phyloP scores from a whole-genome alignment of 2,888 invertebrate species.

The Melipona beecheii region DNA sequence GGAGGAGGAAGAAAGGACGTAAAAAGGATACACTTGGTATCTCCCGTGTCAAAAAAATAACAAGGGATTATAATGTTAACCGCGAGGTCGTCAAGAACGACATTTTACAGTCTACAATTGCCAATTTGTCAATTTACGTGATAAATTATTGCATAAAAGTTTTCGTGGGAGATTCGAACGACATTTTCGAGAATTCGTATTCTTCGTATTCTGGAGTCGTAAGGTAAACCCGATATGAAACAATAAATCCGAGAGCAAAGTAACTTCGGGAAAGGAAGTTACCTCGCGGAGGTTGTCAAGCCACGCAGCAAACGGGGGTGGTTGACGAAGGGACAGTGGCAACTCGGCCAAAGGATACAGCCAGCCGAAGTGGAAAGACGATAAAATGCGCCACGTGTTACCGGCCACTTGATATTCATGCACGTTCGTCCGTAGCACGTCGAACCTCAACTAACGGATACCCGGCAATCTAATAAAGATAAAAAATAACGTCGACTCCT shows the following conservation, averaged over 20 bases:
- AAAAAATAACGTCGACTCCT: slow-evolving; percentile 81
- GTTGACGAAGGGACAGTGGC: slow-evolving; percentile 47
- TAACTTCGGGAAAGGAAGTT: slow-evolving; percentile 13
- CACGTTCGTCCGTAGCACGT: slow-evolving; percentile 77
- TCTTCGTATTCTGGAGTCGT: no score
- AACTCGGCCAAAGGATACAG: slow-evolving; percentile 52
- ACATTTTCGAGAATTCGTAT: no score
- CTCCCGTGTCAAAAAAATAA: not conserved
- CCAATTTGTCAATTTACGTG: not conserved
- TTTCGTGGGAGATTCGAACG: no score
- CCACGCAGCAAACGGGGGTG: slow-evolving; percentile 6
- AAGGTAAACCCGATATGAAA: not conserved
- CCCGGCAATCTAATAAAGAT: slow-evolving; percentile 83
- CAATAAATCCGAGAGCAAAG: not conserved
- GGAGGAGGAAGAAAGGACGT: not conserved
- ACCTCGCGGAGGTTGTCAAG: not conserved
- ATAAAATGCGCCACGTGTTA: slow-evolving; percentile 77
- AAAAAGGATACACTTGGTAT: not conserved
- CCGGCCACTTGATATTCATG: slow-evolving; percentile 77
- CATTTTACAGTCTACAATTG: not conserved
- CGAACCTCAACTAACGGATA: slow-evolving; percentile 79
- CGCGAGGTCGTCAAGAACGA: not conserved
- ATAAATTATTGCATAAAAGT: not conserved
- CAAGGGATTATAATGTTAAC: no score
- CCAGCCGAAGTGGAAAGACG: slow-evolving; percentile 55